A percentile compares a stretch with the other conserved stretches of the same genome.
These are phyloP conservation scores for Adela reaumurella DNA, from an alignment of 2,888 invertebrate species.

Conservation along the genomic window DNA sequence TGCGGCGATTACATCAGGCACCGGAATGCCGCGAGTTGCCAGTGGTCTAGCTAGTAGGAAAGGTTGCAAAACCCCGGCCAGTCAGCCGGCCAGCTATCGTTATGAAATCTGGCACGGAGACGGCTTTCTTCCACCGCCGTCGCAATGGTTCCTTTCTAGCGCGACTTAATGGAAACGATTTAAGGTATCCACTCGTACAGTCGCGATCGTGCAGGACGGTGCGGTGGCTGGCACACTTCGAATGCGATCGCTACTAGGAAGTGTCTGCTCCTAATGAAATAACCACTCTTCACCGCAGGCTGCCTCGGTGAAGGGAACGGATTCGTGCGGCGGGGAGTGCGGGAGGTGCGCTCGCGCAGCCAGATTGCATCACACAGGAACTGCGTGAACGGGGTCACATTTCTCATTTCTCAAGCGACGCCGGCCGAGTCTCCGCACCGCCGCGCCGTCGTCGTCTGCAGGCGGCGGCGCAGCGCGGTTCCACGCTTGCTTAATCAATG, in stretches of 20 bases:
- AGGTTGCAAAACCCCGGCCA: not conserved
- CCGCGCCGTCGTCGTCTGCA: too few relatives aligned
- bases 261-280: too few relatives aligned
- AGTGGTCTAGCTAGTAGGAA: not conserved
- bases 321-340: too few relatives aligned
- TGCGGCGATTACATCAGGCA: not conserved
- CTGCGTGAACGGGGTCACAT: not conserved
- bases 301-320: too few relatives aligned
- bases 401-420: not conserved
- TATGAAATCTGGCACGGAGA: not conserved
- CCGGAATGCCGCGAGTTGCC: not conserved
- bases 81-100: not conserved
- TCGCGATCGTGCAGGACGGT: too few relatives aligned
- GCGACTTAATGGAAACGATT: not conserved
- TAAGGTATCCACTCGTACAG: too few relatives aligned
- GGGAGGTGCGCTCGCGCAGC: not conserved
- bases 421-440: too few relatives aligned
- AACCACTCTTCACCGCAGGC: too few relatives aligned
- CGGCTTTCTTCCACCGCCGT: not conserved
- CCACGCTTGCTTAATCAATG: too few relatives aligned
- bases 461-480: too few relatives aligned
- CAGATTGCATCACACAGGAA: not conserved
- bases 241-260: too few relatives aligned
- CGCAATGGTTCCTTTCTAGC: not conserved
- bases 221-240: too few relatives aligned